Conservation (phyloP, 2,113 vertebrate species). For the Pelmatolapia mariae region DNA sequence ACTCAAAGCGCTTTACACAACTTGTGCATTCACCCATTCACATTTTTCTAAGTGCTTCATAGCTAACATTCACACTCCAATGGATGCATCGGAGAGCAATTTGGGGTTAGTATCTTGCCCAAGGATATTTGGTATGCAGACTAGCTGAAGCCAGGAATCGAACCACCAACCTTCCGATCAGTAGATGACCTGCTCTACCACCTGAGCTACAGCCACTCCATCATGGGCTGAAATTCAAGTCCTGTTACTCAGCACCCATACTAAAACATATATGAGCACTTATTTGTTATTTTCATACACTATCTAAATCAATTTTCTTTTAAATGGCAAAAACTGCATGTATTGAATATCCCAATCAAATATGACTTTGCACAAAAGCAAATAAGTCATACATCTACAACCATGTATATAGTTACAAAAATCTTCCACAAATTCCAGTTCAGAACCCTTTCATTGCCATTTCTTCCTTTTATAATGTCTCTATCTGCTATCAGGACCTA, state of each 20-base stretch:
- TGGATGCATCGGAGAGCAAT: too few species aligned
- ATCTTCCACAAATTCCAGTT: background rate
- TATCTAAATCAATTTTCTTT: background rate
- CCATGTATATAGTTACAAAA: background rate
- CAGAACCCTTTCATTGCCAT: background rate
- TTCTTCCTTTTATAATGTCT: background rate
- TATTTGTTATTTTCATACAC: background rate
- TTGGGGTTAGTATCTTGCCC: too few species aligned
- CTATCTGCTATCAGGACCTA: background rate
- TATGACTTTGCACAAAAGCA: background rate
- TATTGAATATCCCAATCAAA: background rate
- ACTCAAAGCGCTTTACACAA: too few species aligned
- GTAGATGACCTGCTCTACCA: too few species aligned
- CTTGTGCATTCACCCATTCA: too few species aligned
- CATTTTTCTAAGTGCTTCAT: too few species aligned
- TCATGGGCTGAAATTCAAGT: background rate
- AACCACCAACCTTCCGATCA: too few species aligned
- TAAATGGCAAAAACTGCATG: background rate
- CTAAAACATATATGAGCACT: background rate
- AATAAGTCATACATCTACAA: background rate
- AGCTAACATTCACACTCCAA: too few species aligned
- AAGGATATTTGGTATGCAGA: too few species aligned
- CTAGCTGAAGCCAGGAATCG: too few species aligned
- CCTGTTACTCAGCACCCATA: background rate
- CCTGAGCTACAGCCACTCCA: too few species aligned